Conservation (phyloP, 2,113 vertebrate species). For the Heterotilapia buettikoferi region DNA sequence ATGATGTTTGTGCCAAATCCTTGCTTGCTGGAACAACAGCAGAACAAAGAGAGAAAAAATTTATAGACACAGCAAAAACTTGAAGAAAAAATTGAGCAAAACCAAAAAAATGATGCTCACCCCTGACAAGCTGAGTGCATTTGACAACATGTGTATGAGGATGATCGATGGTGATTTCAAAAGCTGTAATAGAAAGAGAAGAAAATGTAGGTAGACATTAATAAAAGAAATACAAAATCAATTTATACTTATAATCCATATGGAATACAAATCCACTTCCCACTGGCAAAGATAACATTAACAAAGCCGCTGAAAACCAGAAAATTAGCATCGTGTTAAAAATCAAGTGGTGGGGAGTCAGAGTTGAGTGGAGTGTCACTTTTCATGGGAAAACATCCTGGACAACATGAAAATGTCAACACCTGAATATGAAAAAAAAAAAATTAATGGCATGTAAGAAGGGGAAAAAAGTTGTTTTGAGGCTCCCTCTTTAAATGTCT, state of each 20-base stretch:
- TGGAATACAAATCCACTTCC: neutral
- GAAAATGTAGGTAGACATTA: conserved; percentile 8
- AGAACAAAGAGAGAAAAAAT: conserved; percentile 36
- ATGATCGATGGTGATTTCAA: conserved; percentile 97
- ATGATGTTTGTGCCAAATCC: conserved; percentile 95
- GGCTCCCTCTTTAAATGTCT: neutral
- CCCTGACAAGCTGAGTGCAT: conserved; percentile 95
- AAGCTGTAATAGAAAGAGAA: conserved; percentile 74
- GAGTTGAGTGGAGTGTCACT: neutral
- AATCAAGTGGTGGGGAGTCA: neutral
- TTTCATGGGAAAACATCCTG: conserved; percentile 21
- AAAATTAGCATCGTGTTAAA: neutral
- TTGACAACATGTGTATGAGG: conserved; percentile 98
- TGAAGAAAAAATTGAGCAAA: neutral
- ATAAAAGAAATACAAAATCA: neutral
- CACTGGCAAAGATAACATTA: neutral
- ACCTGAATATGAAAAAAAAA: conserved; percentile 8
- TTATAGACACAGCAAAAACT: neutral
- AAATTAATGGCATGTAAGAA: neutral
- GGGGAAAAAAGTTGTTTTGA: neutral
- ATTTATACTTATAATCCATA: neutral
- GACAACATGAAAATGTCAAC: conserved; percentile 8
- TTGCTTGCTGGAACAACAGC: conserved; percentile 88
- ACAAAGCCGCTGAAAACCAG: conserved; percentile 33
- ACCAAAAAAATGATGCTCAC: conserved; percentile 68